Conservation (phyloP, 2,797 vertebrate species). For the Molossus molossus region DNA sequence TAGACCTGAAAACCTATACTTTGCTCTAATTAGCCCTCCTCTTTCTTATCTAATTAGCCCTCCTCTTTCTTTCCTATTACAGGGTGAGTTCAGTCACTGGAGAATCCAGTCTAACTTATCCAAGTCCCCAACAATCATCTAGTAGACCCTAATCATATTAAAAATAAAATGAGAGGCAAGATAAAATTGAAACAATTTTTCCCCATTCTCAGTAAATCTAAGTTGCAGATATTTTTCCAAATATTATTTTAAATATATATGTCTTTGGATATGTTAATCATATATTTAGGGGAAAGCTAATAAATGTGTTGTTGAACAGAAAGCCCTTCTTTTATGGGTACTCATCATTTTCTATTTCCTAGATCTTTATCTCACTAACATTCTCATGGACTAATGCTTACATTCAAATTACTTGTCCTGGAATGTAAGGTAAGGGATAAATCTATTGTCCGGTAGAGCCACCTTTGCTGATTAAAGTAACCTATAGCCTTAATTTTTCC, state of each 20-base stretch:
- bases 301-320: not conserved
- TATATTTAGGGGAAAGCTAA: not conserved
- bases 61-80: not conserved
- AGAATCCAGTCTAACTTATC: not conserved
- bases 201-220: not conserved
- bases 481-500: not conserved
- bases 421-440: not conserved
- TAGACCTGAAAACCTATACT: not conserved
- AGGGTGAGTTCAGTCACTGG: not conserved
- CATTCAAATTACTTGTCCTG: not conserved
- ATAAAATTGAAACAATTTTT: not conserved
- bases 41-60: not conserved
- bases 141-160: not conserved
- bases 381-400: not conserved
- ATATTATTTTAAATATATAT: not conserved
- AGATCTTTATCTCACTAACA: not conserved
- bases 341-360: not conserved
- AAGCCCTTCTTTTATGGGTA: not conserved
- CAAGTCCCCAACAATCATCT: not conserved
- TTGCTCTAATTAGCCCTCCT: not conserved
- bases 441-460: not conserved
- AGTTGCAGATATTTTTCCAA: not conserved
- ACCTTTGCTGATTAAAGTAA: conserved; percentile 12
- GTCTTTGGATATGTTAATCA: not conserved
- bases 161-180: conserved; percentile 47